A percentile compares a stretch with the other conserved stretches of the same genome.
Evolutionary conservation across 2,113 vertebrate genomes (phyloP).

Genomic region (Cariama cristata): DNA sequence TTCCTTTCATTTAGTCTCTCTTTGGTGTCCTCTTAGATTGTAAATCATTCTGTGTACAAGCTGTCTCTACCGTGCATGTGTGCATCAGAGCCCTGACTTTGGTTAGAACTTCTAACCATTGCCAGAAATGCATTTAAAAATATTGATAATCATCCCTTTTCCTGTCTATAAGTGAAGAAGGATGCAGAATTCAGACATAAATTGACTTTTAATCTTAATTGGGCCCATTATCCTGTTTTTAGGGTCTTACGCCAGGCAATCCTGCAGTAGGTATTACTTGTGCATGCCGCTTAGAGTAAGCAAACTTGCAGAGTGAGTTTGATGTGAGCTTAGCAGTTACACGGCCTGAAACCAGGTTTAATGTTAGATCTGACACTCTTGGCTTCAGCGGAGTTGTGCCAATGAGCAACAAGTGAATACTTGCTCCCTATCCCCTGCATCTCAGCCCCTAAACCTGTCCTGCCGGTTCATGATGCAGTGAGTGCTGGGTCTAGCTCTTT

Average conservation of each 20-base stretch:
- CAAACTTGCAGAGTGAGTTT: not conserved
- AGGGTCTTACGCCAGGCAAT: not conserved
- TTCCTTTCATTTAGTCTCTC: not conserved
- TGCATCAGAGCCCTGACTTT: not conserved
- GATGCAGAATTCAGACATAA: not conserved
- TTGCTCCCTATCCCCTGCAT: not conserved
- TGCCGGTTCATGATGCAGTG: rapidly evolving
- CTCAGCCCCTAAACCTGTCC: not conserved
- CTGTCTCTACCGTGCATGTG: not conserved
- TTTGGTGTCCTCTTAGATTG: not conserved
- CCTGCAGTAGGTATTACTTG: not conserved
- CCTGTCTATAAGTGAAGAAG: not conserved
- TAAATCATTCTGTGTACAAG: not conserved
- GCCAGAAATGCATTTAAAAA: not conserved
- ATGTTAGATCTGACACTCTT: rapidly evolving
- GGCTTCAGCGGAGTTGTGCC: rapidly evolving
- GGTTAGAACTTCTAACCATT: not conserved
- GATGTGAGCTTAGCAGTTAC: not conserved
- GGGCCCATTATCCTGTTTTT: not conserved
- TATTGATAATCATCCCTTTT: not conserved
- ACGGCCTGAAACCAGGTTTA: not conserved
- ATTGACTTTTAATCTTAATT: not conserved
- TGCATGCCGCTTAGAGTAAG: not conserved
- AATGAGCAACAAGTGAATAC: not conserved
- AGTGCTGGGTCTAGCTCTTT: not conserved